Evolutionary conservation across 2,797 vertebrate genomes (phyloP).

Genomic region (Trachurus trachurus): DNA sequence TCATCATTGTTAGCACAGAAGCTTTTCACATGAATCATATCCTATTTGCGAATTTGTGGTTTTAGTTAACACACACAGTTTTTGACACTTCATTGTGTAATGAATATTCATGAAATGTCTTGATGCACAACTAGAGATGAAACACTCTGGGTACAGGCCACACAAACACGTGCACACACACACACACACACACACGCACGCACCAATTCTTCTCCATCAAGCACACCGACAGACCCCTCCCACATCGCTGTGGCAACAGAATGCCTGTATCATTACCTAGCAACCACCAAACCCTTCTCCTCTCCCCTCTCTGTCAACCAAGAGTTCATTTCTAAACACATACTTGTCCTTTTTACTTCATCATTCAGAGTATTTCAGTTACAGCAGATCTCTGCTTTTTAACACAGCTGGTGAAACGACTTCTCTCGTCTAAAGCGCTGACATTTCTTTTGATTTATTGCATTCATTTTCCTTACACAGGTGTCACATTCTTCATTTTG

Average conservation of each 20-base stretch:
- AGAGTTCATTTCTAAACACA: constrained; percentile 20
- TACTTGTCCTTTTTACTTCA: constrained; percentile 13
- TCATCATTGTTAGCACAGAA: not conserved
- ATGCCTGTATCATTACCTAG: constrained; percentile 74
- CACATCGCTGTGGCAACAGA: constrained; percentile 50
- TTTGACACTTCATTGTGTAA: not conserved
- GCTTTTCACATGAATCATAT: not conserved
- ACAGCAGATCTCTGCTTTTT: not conserved
- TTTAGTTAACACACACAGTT: not conserved
- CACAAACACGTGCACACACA: not conserved
- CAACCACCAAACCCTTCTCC: constrained; percentile 70
- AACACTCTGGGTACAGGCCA: constrained; percentile 3
- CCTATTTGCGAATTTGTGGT: not conserved
- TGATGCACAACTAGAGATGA: not conserved
- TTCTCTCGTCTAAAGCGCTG: not conserved
- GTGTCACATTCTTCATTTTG: constrained; percentile 19
- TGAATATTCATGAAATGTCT: constrained; percentile 11
- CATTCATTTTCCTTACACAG: not conserved
- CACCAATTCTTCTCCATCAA: constrained; percentile 31
- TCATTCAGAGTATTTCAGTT: constrained; percentile 16
- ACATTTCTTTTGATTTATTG: constrained; percentile 11
- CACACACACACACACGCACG: constrained; percentile 15
- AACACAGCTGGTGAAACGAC: not conserved
- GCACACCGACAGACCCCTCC: constrained; percentile 31
- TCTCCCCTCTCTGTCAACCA: constrained; percentile 29